A percentile compares a stretch with the other conserved stretches of the same genome.
phyloP scores from a whole-genome alignment of 2,113 vertebrate species.

The Crotalus horridus region DNA sequence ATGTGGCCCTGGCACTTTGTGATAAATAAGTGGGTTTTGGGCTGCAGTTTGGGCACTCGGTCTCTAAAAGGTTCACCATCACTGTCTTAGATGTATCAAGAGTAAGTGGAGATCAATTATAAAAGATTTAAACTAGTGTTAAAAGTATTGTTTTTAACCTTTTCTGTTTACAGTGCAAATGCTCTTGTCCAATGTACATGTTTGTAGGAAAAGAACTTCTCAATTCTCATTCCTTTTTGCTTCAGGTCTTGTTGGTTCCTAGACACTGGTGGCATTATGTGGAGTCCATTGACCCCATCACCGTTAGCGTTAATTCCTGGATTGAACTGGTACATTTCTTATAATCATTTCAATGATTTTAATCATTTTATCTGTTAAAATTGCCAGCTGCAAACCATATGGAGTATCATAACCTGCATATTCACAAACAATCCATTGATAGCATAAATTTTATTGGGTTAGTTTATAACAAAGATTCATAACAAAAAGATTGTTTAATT shows the following conservation, averaged over 20 bases:
- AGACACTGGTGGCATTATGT: conserved; percentile 98
- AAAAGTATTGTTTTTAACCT: neutral
- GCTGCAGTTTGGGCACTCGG: too few species aligned
- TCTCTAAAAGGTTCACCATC: too few species aligned
- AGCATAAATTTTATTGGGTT: neutral
- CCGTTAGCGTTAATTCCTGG: conserved; percentile 95
- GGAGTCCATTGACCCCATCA: conserved; percentile 88
- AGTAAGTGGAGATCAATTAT: neutral
- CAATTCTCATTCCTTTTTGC: conserved; percentile 38
- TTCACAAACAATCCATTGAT: neutral
- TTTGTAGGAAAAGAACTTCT: neutral
- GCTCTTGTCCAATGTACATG: neutral
- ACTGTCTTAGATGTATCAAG: neutral
- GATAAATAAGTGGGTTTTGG: too few species aligned
- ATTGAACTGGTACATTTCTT: conserved; percentile 83
- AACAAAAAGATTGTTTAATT: neutral
- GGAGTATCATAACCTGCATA: neutral
- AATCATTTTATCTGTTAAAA: neutral
- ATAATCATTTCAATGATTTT: neutral
- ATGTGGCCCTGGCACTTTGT: too few species aligned
- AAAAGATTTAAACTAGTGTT: neutral
- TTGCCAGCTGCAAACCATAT: neutral
- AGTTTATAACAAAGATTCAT: neutral
- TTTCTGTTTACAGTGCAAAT: neutral
- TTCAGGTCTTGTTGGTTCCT: conserved; percentile 91